Percentiles rank a stretch among this genome's conserved stretches.
Evolutionary conservation across 2,888 invertebrate genomes (phyloP).

Genomic region (Trachelus stipa): DNA sequence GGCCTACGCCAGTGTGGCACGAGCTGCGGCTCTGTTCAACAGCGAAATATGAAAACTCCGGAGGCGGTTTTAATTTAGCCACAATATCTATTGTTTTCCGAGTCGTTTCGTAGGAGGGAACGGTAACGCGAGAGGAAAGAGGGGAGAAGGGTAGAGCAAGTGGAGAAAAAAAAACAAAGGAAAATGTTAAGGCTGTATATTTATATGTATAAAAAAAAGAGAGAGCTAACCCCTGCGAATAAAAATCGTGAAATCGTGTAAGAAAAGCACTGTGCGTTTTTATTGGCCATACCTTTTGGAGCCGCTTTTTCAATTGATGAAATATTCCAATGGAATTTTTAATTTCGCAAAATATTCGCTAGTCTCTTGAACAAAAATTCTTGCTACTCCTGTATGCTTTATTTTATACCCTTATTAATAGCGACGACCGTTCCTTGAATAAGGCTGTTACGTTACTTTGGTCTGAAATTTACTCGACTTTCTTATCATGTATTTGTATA

Average conservation of each 20-base stretch:
- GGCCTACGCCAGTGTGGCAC: constrained; percentile 34
- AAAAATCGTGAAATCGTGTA: background rate
- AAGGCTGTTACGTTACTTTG: too few species aligned
- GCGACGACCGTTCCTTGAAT: too few species aligned
- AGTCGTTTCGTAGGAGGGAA: constrained; percentile 28
- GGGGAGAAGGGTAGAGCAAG: background rate
- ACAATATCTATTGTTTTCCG: constrained; percentile 64
- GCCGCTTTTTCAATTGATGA: background rate
- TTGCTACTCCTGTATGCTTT: too few species aligned
- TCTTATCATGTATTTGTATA: too few species aligned
- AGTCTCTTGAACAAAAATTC: too few species aligned
- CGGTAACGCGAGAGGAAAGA: background rate
- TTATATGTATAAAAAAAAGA: constrained; percentile 13
- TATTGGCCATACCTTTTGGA: background rate
- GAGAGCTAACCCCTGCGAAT: background rate
- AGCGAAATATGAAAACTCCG: constrained; percentile 64
- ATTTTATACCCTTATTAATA: background rate
- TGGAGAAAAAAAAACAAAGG: constrained; percentile 27
- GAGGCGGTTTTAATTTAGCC: constrained; percentile 66
- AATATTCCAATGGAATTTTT: background rate
- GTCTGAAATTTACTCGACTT: too few species aligned
- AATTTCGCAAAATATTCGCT: background rate
- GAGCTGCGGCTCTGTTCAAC: constrained; percentile 44
- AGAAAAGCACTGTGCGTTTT: background rate
- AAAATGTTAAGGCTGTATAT: constrained; percentile 21